Percentiles rank a stretch among this genome's conserved stretches.
phyloP scores from a whole-genome alignment of 2,113 vertebrate species.

The Agapornis roseicollis region DNA sequence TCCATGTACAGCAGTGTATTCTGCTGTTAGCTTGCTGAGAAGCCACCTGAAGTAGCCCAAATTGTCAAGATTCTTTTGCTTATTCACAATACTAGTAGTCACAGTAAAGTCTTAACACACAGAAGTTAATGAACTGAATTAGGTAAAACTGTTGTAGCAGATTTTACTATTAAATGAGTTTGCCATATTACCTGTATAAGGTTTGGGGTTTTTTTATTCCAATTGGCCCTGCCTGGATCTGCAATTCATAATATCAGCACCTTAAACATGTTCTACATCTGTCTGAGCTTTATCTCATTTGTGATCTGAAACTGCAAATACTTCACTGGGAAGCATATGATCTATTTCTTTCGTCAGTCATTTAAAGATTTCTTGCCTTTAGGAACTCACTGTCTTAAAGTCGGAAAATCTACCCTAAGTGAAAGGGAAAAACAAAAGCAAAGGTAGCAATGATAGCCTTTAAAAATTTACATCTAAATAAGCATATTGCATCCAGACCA shows the following conservation, averaged over 20 bases:
- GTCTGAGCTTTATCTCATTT: neutral
- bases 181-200: neutral
- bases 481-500: neutral
- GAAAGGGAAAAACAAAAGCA: neutral
- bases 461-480: neutral
- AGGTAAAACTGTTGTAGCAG: neutral
- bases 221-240: neutral
- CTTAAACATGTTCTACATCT: neutral
- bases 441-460: neutral
- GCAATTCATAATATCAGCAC: neutral
- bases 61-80: neutral
- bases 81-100: neutral
- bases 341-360: neutral
- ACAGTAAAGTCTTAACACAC: neutral
- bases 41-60: neutral
- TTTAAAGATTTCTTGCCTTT: neutral
- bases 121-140: neutral
- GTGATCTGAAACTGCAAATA: neutral
- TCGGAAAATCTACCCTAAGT: neutral
- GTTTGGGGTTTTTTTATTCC: neutral
- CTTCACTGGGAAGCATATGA: neutral
- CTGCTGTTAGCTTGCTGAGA: neutral
- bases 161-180: neutral
- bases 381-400: neutral
- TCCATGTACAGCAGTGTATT: rapidly evolving